phyloP scores from a whole-genome alignment of 2,888 invertebrate genomes.

The Amaurobius ferox region DNA sequence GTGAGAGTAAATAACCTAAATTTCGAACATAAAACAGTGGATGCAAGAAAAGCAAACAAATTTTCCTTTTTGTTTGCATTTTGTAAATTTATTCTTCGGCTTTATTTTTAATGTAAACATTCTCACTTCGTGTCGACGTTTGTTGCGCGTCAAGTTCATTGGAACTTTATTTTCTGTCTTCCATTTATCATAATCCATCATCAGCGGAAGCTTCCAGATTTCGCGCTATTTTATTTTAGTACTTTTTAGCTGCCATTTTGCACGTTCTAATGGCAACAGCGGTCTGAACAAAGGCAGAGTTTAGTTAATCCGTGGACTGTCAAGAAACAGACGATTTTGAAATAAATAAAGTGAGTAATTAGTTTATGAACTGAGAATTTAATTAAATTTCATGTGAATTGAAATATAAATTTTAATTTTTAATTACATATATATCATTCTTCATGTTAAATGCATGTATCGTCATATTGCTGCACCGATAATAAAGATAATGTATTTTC shows the following conservation, averaged over 20 bases:
- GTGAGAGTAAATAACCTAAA: too few relatives aligned
- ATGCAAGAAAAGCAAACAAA: neutral
- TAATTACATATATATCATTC: too few relatives aligned
- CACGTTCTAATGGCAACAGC: neutral
- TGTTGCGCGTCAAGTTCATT: constrained; percentile 9
- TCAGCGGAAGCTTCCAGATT: constrained; percentile 14
- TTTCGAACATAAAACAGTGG: too few relatives aligned
- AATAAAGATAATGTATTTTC: too few relatives aligned
- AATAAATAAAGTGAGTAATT: too few relatives aligned
- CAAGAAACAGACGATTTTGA: too few relatives aligned
- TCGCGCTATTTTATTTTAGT: constrained; percentile 7
- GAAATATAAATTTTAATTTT: too few relatives aligned
- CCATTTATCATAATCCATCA: constrained; percentile 65
- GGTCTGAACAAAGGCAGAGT: neutral
- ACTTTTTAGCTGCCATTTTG: constrained; percentile 4
- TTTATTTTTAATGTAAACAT: constrained; percentile 6
- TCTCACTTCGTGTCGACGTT: neutral
- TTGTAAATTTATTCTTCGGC: neutral
- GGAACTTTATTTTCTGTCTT: constrained; percentile 12
- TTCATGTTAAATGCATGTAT: too few relatives aligned
- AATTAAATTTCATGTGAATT: too few relatives aligned
- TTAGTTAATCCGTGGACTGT: neutral
- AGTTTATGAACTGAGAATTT: too few relatives aligned
- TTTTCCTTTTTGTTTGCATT: neutral
- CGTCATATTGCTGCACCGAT: too few relatives aligned